Base-by-base conservation (phyloP, 2,113 vertebrate genomes). In the Ochotona princeps region DNA sequence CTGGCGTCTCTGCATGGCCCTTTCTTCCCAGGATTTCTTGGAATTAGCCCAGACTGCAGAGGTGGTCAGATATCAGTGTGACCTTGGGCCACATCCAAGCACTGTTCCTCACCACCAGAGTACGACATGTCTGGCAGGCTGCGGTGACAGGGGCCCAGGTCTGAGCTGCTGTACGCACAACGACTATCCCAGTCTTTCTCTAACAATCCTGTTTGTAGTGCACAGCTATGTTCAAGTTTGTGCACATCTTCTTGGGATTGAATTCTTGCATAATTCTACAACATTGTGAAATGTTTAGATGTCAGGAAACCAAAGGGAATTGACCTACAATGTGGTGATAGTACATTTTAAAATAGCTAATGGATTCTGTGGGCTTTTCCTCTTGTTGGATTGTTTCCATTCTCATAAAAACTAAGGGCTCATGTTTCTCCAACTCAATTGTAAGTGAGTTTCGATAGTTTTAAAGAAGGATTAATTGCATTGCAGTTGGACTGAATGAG, bases 231-330 rank as follows among this genome's bases (percentile, higher is more conserved):
- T n/a, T 85, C 66, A 44, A 21, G 1, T 84, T 35, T 79, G 35
- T 72, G 23, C 6, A 8, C 75, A 26, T 80, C 81, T 61, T 87
- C 23, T 51, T 25, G 30, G 54, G 87, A 65, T 2, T 20, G 49
- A 60, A 73, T 87, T n/a, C 44, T 20, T 60, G 87, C 66, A 38
- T 74, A 72, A 75, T 75, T 54, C 49, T 69, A 91, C 67, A 81
- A 25, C 30, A 51, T 18, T 44, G 49, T 86, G 87, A 82, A 81
- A 86, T 79, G 82, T 76, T 92, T 72, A 94, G 75, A 80, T 38
- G 26, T 51, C 73, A 93, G 76, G 47, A 75, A 91, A 66, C 35
- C 38, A 35, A 79, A 75, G 75, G 86, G 35, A 81, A 9, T 30
- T 70, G 74, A 70, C 87, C 23, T 11, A 63, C 28, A 54, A 83